Evolutionary conservation across 2,113 vertebrate genomes (phyloP), one percentile per base, ranked within the genome.

Genomic region (Cinclus mexicanus): DNA sequence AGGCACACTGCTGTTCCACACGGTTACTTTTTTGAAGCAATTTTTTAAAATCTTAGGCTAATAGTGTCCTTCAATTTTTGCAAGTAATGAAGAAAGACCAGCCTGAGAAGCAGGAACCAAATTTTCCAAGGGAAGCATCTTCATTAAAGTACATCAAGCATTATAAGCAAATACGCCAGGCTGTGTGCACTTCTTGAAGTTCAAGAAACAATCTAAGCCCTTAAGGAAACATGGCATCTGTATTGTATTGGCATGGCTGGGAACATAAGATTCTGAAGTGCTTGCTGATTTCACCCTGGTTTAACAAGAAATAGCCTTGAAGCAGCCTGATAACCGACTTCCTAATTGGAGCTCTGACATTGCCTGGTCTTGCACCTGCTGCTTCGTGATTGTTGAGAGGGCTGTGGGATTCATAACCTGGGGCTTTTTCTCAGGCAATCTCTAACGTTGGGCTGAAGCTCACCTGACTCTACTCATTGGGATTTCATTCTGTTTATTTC

Each of bases 341-440:
- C 69, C 35, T 90, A 64, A 85, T 2, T 86, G 71, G 89, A 83
- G 42, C 42, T 56, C 20, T 60, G 39, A 37, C 35, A 24, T 11
- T 41, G 44, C 77, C 85, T 33, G 47, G 12, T 56, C 63, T n/a
- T 93, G 96, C 94, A 97, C 96, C 96, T 97, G 96, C 94, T 95
- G 44, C 65, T 61, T 69, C 2, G 4, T 12, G 28, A 50, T 20
- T 90, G 41, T 35, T 9, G 2, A 29, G 39, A 94, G 63, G 46
- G n/a, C 61, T 61, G 63, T 72, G 69, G 33, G 79, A 93, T 86
- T 88, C 83, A 50, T 18, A 42, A 47, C 16, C 82, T 46, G 39
- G 8, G 17, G 9, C 12, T 69, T 76, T 78, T 84, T 71, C 74
- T 41, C 33, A 12, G 46, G 53, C 49, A 84, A 84, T 59, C 39